A percentile compares a stretch with the other conserved stretches of the same genome.
Conservation (phyloP, 37 sponge, comb jelly and placozoan genomes). For the Chondrilla cf. caribensis region DNA sequence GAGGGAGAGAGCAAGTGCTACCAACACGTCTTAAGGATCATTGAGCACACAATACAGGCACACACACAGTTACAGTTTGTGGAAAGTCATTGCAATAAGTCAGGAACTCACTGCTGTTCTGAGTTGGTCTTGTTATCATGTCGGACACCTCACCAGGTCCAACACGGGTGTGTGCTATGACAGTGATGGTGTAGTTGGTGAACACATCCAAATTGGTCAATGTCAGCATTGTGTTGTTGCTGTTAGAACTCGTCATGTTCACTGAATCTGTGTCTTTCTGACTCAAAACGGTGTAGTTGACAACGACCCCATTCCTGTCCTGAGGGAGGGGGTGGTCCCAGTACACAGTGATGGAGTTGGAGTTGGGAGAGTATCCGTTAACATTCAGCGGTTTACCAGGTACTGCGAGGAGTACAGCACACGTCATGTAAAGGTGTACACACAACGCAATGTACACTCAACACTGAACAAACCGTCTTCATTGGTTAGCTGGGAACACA, state of each 20-base stretch:
- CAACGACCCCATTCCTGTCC: constrained; percentile 31
- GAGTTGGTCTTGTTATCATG: background rate
- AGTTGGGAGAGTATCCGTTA: background rate
- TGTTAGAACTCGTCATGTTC: background rate
- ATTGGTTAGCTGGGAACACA: background rate
- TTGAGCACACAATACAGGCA: background rate
- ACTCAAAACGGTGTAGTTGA: constrained; percentile 3
- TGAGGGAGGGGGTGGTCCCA: constrained; percentile 26
- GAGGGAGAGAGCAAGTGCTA: background rate
- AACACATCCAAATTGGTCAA: background rate
- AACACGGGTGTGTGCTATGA: background rate
- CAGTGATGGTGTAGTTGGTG: background rate
- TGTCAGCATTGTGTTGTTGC: background rate
- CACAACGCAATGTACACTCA: background rate
- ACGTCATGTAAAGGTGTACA: background rate
- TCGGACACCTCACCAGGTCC: background rate
- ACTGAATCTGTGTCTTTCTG: background rate
- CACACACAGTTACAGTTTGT: background rate
- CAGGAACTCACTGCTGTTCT: constrained; percentile 41
- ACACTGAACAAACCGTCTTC: background rate
- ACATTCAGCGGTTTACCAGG: constrained; percentile 20
- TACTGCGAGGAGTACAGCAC: background rate
- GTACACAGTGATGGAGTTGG: constrained; percentile 21
- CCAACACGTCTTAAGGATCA: no score
- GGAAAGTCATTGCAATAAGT: background rate